Percentiles rank a stretch among this genome's conserved stretches.
These are phyloP conservation scores for Watsonalla binaria DNA, from an alignment of 2,888 invertebrate species.

Conservation along the genomic window DNA sequence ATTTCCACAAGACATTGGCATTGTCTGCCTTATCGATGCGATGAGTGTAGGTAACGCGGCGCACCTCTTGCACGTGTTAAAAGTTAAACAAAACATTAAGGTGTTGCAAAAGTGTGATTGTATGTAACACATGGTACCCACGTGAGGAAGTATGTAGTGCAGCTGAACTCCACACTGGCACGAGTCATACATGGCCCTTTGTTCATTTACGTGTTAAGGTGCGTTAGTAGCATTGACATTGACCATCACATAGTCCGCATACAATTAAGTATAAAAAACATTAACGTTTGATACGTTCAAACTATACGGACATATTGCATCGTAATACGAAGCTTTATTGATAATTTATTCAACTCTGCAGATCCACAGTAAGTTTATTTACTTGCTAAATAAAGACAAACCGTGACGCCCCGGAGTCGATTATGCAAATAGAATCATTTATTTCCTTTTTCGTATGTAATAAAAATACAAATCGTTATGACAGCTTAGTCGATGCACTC, in stretches of 20 bases:
- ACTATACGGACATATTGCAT: slow-evolving; percentile 26
- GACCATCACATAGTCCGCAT: slow-evolving; percentile 38
- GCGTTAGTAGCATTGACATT: slow-evolving; percentile 50
- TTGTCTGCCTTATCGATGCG: slow-evolving; percentile 14
- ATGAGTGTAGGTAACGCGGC: slow-evolving; percentile 9
- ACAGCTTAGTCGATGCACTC: slow-evolving; percentile 38
- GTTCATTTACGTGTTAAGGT: slow-evolving; percentile 31
- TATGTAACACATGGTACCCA: background rate
- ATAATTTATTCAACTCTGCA: slow-evolving; percentile 49
- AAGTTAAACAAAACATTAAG: background rate
- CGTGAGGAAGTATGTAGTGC: slow-evolving; percentile 9
- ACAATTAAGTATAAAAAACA: slow-evolving; percentile 30
- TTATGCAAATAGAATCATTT: slow-evolving; percentile 63
- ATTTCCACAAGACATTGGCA: slow-evolving; percentile 1
- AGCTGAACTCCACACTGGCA: slow-evolving; percentile 34
- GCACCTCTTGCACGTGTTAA: slow-evolving; percentile 6
- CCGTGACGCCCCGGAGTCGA: slow-evolving; percentile 42
- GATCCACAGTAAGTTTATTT: slow-evolving; percentile 36
- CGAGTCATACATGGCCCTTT: slow-evolving; percentile 43
- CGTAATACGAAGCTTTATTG: slow-evolving; percentile 46
- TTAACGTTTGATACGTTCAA: slow-evolving; percentile 26
- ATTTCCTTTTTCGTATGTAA: slow-evolving; percentile 55
- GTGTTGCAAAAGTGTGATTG: background rate
- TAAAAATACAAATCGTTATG: slow-evolving; percentile 31
- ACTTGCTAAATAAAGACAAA: slow-evolving; percentile 50